These are phyloP conservation scores for Galaxias olidus DNA, from an alignment of 2,797 vertebrate genomes.

Conservation along the genomic window DNA sequence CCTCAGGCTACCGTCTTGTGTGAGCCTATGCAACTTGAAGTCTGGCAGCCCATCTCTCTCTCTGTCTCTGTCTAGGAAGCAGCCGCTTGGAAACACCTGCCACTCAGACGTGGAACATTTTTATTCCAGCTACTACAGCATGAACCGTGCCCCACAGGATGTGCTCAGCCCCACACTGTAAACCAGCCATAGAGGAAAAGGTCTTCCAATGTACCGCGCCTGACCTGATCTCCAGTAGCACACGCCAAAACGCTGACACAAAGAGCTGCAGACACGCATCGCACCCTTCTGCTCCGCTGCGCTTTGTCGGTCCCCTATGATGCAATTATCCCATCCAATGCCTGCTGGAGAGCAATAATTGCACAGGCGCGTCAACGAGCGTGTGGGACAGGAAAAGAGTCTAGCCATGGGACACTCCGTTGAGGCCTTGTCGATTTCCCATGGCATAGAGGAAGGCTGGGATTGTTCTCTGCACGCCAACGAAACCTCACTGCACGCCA, in stretches of 20 bases:
- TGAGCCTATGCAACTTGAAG: neutral
- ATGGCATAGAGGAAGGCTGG: constrained; percentile 62
- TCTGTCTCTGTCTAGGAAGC: neutral
- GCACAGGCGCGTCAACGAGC: constrained; percentile 10
- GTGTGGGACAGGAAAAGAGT: constrained; percentile 36
- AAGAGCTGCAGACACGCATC: constrained; percentile 31
- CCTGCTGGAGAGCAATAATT: constrained; percentile 50
- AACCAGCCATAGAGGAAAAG: constrained; percentile 26
- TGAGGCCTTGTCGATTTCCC: constrained; percentile 57
- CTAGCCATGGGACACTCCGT: constrained; percentile 54
- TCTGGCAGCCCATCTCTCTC: constrained; percentile 21
- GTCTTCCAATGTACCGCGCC: constrained; percentile 18
- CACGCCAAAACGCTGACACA: constrained; percentile 41
- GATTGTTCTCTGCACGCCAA: constrained; percentile 57
- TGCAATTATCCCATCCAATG: constrained; percentile 46
- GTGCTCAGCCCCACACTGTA: constrained; percentile 18
- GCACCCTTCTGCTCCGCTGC: too few relatives aligned
- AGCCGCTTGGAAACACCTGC: too few relatives aligned
- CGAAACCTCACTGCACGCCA: constrained; percentile 68
- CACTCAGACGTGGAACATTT: too few relatives aligned
- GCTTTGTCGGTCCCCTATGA: constrained; percentile 40
- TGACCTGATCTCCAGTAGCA: constrained; percentile 10
- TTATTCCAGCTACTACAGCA: too few relatives aligned
- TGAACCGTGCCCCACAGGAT: too few relatives aligned
- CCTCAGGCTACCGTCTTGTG: neutral